Evolutionary conservation across 2,113 vertebrate species (phyloP).

Genomic region (Lucifuga dentata): DNA sequence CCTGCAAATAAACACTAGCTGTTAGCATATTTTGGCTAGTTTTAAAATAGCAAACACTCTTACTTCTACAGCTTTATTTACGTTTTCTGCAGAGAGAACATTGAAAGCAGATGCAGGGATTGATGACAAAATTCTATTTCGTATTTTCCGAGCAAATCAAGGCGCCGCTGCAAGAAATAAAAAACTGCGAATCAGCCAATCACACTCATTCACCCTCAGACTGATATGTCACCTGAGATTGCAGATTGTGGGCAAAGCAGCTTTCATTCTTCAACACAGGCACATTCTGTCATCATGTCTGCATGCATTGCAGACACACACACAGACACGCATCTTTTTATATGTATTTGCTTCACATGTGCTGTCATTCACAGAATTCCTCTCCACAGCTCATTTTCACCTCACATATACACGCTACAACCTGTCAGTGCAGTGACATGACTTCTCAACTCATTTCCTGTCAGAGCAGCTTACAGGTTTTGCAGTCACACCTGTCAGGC

Average conservation of each 20-base stretch:
- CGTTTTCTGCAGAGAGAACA: not conserved
- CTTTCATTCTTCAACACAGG: no score
- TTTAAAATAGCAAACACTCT: no score
- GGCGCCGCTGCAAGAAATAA: not conserved
- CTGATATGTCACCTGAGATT: no score
- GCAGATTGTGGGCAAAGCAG: no score
- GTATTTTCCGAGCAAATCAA: no score
- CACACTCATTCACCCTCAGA: no score
- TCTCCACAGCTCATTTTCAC: slow-evolving; percentile 2
- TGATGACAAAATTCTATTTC: no score
- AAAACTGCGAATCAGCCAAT: slow-evolving; percentile 1
- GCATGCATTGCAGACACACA: not conserved
- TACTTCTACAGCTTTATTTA: not conserved
- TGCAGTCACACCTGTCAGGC: slow-evolving; percentile 23
- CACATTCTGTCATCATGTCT: no score
- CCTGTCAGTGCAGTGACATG: slow-evolving; percentile 6
- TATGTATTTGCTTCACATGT: slow-evolving; percentile 13
- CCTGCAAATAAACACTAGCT: slow-evolving; percentile 11
- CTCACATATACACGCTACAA: not conserved
- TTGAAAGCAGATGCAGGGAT: not conserved
- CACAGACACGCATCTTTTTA: no score
- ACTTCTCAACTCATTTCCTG: slow-evolving; percentile 26
- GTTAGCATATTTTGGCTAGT: slow-evolving; percentile 1
- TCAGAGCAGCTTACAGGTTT: slow-evolving; percentile 43
- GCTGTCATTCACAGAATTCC: slow-evolving; percentile 12